A percentile compares a stretch with the other conserved stretches of the same genome.
Conservation (phyloP, 2,888 invertebrate species). For the Tetramorium bicarinatum region DNA sequence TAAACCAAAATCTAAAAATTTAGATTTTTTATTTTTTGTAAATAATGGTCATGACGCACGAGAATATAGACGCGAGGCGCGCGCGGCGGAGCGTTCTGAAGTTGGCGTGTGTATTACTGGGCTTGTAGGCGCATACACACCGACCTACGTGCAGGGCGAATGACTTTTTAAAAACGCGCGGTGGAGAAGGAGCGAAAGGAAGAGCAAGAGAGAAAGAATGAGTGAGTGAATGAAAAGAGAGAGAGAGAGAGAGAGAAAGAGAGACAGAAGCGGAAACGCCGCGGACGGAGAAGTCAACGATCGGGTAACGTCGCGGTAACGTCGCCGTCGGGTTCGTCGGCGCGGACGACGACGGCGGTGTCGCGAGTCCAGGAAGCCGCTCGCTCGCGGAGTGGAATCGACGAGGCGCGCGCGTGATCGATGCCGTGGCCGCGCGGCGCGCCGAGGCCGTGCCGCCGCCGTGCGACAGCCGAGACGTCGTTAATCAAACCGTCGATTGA, state of each 20-base stretch:
- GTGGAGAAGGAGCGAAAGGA: background rate
- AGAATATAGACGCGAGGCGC: background rate
- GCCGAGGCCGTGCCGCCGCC: slow-evolving; percentile 44
- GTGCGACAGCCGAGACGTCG: slow-evolving; percentile 27
- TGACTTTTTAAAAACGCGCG: slow-evolving; percentile 18
- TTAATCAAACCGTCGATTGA: slow-evolving; percentile 61
- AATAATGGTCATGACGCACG: background rate
- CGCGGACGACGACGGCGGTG: background rate
- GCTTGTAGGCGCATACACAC: background rate
- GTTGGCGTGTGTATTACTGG: background rate
- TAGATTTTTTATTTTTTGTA: background rate
- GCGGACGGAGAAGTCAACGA: slow-evolving; percentile 26
- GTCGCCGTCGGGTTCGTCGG: background rate
- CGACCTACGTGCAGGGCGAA: background rate
- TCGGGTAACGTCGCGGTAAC: slow-evolving; percentile 3
- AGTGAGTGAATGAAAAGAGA: background rate
- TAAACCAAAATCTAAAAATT: background rate
- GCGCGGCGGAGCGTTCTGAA: background rate
- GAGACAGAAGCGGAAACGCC: background rate
- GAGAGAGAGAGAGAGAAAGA: background rate
- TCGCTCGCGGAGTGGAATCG: slow-evolving; percentile 49
- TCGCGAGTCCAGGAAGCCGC: background rate
- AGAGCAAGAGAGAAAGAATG: background rate
- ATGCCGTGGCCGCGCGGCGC: slow-evolving; percentile 57
- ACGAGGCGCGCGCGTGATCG: slow-evolving; percentile 73